Evolutionary conservation across 2,888 invertebrate genomes (phyloP), one percentile per base, ranked within the genome.

Genomic region (Hybos culiciformis): DNA sequence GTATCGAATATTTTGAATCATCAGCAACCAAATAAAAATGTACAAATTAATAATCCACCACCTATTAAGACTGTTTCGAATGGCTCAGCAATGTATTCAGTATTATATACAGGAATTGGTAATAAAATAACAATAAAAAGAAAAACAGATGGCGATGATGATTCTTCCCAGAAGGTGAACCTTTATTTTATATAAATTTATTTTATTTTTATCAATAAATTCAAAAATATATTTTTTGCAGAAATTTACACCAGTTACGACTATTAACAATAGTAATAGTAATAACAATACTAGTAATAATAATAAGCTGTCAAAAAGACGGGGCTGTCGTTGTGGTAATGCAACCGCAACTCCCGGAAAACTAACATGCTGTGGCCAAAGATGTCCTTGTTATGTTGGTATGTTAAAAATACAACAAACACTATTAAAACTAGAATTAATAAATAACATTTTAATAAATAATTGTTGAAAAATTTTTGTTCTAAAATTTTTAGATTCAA

Each of bases 351-450:
- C 82, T 15, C 90, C 91, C 1, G 90, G 90, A 5, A 90, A 87
- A 61, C 66, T 91, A 34, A 92, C 92, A 0, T 94, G 93, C 59
- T 90, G 92, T 58, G 92, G 92, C 0, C 91, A 91, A 61, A 70
- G 93, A 48, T 94, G 93, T 68, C 90, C 91, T 0, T 94, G 93
- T 66, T 94, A 93, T 64, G 87, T 88, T 5, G 85, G n/a, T n/a
- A n/a, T n/a, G n/a, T n/a, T n/a, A n/a, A n/a, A n/a, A n/a, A n/a
- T n/a, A n/a, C n/a, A n/a, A n/a, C n/a, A n/a, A n/a, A n/a, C n/a
- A n/a, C n/a, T n/a, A n/a, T n/a, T n/a, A n/a, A n/a, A n/a, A n/a
- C n/a, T n/a, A n/a, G n/a, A n/a, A n/a, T n/a, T n/a, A n/a, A n/a
- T n/a, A n/a, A n/a, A n/a, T n/a, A n/a, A n/a, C n/a, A n/a, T n/a